A percentile compares a stretch with the other conserved stretches of the same genome.
These are phyloP conservation scores for Pomacea maculata DNA, from an alignment of 1,140 invertebrate genomes.

Conservation along the genomic window DNA sequence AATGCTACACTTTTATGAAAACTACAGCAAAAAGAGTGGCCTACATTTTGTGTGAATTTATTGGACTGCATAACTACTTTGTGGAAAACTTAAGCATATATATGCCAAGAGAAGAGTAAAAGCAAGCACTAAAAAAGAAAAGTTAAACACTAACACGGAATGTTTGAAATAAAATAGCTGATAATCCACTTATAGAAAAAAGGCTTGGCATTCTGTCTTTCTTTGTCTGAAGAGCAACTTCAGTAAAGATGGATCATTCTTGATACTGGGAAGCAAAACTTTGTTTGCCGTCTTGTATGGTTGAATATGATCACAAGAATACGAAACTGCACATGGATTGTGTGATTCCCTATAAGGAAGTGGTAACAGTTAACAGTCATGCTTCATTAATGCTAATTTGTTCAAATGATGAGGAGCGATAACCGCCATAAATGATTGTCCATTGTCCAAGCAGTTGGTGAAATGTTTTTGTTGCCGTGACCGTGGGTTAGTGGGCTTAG, in stretches of 20 bases:
- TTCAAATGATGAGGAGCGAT: not conserved
- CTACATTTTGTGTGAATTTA: constrained; percentile 42
- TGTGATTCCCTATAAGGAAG: not conserved
- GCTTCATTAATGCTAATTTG: no score
- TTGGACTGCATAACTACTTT: not conserved
- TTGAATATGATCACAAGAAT: not conserved
- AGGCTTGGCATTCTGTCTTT: no score
- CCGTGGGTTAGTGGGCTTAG: no score
- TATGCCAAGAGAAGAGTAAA: no score
- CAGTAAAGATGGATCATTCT: not conserved
- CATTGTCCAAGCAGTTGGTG: not conserved
- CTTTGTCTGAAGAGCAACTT: no score
- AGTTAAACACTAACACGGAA: no score
- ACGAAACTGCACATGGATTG: not conserved
- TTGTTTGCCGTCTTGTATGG: not conserved
- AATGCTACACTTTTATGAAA: constrained; percentile 77
- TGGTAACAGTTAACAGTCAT: no score
- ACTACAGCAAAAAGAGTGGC: constrained; percentile 63
- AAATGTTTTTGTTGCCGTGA: not conserved
- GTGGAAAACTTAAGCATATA: no score
- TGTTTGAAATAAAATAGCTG: no score
- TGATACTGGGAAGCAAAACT: not conserved
- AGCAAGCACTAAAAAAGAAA: no score
- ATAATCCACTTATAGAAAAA: no score
- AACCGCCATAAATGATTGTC: not conserved